Conservation (phyloP, 2,888 invertebrate species). For the Dichetophora obliterata region DNA sequence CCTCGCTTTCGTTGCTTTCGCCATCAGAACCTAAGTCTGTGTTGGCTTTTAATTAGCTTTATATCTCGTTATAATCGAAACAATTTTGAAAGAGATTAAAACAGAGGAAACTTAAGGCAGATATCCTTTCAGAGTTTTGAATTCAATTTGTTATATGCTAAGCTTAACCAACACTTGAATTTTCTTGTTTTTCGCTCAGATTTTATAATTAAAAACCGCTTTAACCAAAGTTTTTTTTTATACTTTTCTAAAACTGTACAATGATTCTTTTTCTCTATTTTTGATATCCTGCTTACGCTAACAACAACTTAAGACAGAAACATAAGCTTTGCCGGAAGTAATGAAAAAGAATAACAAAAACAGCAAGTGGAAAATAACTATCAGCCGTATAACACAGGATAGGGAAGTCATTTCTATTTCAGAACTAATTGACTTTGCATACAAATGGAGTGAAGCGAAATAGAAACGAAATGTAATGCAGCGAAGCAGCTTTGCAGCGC, state of each 20-base stretch:
- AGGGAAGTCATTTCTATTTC: conserved; percentile 31
- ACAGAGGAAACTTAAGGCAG: too few species aligned
- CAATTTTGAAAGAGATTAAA: too few species aligned
- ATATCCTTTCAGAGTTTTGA: too few species aligned
- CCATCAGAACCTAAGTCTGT: too few species aligned
- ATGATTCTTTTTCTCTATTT: background rate
- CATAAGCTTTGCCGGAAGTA: background rate
- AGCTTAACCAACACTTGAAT: background rate
- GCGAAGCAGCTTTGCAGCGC: background rate
- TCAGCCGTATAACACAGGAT: background rate
- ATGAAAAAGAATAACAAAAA: background rate
- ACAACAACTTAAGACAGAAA: conserved; percentile 1
- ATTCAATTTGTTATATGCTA: too few species aligned
- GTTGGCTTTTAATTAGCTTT: too few species aligned
- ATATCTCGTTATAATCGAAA: too few species aligned
- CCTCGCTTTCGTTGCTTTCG: too few species aligned
- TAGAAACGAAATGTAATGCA: conserved; percentile 4
- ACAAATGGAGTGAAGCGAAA: conserved; percentile 45
- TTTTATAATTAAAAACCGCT: background rate
- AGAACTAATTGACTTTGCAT: conserved; percentile 51
- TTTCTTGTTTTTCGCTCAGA: background rate
- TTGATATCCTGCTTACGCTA: background rate
- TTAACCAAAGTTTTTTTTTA: background rate
- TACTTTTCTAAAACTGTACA: background rate
- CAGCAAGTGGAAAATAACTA: background rate